Evolutionary conservation across 1,140 invertebrate genomes (phyloP).

Genomic region (Eumaeus atala): DNA sequence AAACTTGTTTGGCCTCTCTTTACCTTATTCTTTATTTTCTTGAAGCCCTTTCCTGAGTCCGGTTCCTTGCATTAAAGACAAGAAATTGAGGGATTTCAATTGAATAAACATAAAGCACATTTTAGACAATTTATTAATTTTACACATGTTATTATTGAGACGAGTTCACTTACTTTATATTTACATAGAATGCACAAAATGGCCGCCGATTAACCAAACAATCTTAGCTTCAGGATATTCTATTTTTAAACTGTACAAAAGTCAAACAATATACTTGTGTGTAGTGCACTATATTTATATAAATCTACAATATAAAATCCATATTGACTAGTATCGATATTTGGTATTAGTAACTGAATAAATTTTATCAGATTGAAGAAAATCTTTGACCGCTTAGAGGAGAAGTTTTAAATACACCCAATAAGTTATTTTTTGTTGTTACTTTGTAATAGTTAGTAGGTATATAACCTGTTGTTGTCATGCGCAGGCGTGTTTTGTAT

Average conservation of each 20-base stretch:
- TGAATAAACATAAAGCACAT: conserved; percentile 35
- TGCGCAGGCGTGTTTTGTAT: no score
- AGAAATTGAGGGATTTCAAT: no score
- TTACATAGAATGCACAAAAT: conserved; percentile 65
- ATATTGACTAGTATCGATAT: conserved; percentile 41
- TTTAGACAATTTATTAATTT: conserved; percentile 71
- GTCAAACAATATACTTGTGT: conserved; percentile 30
- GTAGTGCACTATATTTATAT: conserved; percentile 24
- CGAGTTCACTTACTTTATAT: conserved; percentile 62
- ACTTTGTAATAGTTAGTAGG: no score
- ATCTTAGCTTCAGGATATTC: conserved; percentile 26
- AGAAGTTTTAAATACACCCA: no score
- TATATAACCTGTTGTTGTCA: no score
- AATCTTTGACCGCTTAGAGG: no score
- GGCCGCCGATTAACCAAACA: conserved; percentile 38
- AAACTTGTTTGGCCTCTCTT: no score
- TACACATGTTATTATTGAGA: conserved; percentile 66
- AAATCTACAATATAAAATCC: conserved; percentile 32
- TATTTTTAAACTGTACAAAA: conserved; percentile 42
- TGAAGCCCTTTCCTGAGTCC: no score
- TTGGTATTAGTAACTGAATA: conserved; percentile 17
- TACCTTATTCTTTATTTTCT: no score
- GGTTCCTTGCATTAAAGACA: no score
- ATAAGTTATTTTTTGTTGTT: no score
- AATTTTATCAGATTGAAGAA: no score